Conservation (phyloP, 92 coral and sea anemone species). For the Zoanthus solanderi region DNA sequence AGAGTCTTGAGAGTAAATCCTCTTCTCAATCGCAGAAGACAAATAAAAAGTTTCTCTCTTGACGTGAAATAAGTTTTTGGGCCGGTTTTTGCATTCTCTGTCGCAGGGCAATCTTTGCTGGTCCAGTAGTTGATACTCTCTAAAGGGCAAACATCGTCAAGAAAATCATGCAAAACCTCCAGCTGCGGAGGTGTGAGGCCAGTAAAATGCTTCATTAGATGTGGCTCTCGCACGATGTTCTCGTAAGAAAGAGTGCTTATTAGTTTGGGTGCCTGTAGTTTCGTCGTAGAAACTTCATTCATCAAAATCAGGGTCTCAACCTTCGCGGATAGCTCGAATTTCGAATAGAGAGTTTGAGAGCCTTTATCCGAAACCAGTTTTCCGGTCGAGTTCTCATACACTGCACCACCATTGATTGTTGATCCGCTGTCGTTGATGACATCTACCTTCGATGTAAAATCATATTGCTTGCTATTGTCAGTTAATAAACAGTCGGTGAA, state of each 20-base stretch:
- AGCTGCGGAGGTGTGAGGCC: slow-evolving; percentile 65
- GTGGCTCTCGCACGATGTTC: slow-evolving; percentile 40
- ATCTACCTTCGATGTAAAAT: neutral
- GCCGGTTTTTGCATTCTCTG: slow-evolving; percentile 15
- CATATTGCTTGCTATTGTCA: neutral
- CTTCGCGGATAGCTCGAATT: slow-evolving; percentile 46
- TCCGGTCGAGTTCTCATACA: slow-evolving; percentile 11
- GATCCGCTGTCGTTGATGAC: neutral
- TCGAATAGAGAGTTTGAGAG: neutral
- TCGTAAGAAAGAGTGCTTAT: slow-evolving; percentile 60
- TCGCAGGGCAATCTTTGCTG: slow-evolving; percentile 21
- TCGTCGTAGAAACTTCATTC: slow-evolving; percentile 35
- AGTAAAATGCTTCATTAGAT: slow-evolving; percentile 62
- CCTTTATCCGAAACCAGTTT: neutral
- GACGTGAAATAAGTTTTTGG: neutral
- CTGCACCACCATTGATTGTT: neutral
- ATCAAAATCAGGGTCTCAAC: slow-evolving; percentile 52
- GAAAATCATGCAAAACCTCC: slow-evolving; percentile 54
- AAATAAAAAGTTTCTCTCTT: slow-evolving; percentile 54
- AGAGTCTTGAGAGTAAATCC: slow-evolving; percentile 63
- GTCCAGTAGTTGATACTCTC: slow-evolving; percentile 52
- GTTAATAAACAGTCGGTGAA: neutral
- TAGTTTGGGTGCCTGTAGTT: slow-evolving; percentile 6
- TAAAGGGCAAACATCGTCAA: slow-evolving; percentile 60
- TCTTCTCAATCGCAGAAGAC: slow-evolving; percentile 59